phyloP scores from a whole-genome alignment of 92 coral and sea anemone genomes.

The Paragorgia papillata region DNA sequence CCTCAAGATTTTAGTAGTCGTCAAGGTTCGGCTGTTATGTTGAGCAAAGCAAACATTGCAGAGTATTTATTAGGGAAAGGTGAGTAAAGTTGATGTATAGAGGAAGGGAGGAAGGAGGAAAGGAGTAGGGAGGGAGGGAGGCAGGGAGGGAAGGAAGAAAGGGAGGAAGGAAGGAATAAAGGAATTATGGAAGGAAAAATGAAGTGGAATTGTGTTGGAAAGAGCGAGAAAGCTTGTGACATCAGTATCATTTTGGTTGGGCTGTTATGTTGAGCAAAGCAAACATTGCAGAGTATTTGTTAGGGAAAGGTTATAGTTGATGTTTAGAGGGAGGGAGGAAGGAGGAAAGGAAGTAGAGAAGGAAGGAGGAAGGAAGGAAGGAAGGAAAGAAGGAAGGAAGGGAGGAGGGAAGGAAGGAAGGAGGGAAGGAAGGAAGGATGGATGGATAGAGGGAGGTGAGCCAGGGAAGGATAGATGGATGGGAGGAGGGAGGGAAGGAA shows the following conservation, averaged over 20 bases:
- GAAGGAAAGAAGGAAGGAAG: neutral
- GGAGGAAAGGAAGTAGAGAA: slow-evolving; percentile 32
- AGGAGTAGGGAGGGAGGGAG: neutral
- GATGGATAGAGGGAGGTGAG: too few species aligned
- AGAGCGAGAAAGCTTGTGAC: slow-evolving; percentile 91
- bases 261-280: slow-evolving; percentile 60
- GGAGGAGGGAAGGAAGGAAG: slow-evolving; percentile 35
- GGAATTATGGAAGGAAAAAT: too few species aligned
- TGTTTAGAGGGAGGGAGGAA: neutral
- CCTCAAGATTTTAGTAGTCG: slow-evolving; percentile 36
- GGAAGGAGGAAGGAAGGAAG: slow-evolving; percentile 1
- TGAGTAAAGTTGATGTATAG: slow-evolving; percentile 25
- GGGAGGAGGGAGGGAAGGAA: too few species aligned
- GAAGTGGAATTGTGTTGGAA: slow-evolving; percentile 65
- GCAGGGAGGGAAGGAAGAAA: neutral
- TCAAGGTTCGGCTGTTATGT: slow-evolving; percentile 42
- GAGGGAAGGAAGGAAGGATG: neutral
- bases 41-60: slow-evolving; percentile 68
- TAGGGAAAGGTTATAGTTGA: slow-evolving; percentile 65
- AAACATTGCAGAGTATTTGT: slow-evolving; percentile 60
- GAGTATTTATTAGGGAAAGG: slow-evolving; percentile 68
- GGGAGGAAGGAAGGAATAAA: neutral
- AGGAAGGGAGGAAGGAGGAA: slow-evolving; percentile 8
- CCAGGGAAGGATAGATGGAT: too few species aligned
- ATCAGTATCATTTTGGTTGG: slow-evolving; percentile 75